Conservation (phyloP, 2,113 vertebrate genomes). For the Deroptyus accipitrinus region DNA sequence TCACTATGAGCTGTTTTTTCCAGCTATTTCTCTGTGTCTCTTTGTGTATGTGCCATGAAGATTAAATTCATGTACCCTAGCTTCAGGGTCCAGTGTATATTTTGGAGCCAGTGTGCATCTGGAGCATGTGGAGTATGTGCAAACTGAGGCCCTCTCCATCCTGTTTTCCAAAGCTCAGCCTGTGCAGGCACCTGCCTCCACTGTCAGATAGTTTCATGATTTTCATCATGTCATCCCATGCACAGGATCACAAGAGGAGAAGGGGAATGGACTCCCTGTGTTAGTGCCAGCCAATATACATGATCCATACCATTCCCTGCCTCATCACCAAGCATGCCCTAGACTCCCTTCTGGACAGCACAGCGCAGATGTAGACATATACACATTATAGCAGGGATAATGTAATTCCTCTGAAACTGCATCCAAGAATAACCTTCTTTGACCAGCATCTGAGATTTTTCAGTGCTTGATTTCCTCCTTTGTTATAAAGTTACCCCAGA, state of each 20-base stretch:
- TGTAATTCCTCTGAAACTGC: neutral
- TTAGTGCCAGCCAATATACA: fast-evolving
- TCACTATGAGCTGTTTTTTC: neutral
- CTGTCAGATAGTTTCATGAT: neutral
- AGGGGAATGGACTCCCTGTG: neutral
- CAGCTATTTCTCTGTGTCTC: neutral
- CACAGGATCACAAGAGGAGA: neutral
- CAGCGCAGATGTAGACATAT: neutral
- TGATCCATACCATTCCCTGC: fast-evolving
- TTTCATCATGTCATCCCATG: neutral
- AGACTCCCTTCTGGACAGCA: neutral
- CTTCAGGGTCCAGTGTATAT: neutral
- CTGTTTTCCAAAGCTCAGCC: neutral
- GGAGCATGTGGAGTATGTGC: neutral
- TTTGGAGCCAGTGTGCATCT: neutral
- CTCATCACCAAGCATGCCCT: neutral
- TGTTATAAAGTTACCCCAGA: neutral
- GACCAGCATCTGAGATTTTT: neutral
- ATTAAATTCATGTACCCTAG: neutral
- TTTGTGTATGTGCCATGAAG: neutral
- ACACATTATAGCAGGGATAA: neutral
- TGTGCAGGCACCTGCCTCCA: fast-evolving
- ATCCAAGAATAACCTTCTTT: neutral
- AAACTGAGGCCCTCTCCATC: neutral
- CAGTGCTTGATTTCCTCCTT: neutral